These are phyloP conservation scores for Tragelaphus buxtoni DNA, from an alignment of 2,113 vertebrate species.

Conservation along the genomic window DNA sequence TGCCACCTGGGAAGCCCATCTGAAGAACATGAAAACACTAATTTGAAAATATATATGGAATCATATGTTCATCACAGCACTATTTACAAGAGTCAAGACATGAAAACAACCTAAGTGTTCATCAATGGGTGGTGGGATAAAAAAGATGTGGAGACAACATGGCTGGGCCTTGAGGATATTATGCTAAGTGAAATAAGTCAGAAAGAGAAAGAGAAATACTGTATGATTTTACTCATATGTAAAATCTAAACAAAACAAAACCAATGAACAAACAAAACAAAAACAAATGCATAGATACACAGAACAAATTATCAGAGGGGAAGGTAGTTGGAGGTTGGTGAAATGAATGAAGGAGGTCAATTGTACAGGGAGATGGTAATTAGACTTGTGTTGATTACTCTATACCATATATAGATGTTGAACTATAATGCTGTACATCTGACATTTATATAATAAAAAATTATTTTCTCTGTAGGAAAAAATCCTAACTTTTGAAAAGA, in stretches of 20 bases:
- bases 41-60: not conserved
- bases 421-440: not conserved
- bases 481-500: not conserved
- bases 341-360: not conserved
- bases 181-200: not conserved
- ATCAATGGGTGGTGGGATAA: not conserved
- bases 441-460: not conserved
- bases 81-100: not conserved
- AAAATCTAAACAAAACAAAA: not conserved
- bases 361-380: not conserved
- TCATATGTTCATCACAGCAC: not conserved
- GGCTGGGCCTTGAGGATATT: not conserved
- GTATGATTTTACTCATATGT: not conserved
- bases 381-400: not conserved
- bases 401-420: not conserved
- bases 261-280: not conserved
- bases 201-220: not conserved
- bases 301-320: not conserved
- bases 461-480: not conserved
- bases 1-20: not conserved
- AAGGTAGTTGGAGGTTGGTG: not conserved
- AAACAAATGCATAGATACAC: not conserved
- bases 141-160: not conserved
- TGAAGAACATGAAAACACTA: not conserved
- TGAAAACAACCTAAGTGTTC: not conserved